phyloP scores from a whole-genome alignment of 23 tunicate species.

The Halocynthia aurantium region DNA sequence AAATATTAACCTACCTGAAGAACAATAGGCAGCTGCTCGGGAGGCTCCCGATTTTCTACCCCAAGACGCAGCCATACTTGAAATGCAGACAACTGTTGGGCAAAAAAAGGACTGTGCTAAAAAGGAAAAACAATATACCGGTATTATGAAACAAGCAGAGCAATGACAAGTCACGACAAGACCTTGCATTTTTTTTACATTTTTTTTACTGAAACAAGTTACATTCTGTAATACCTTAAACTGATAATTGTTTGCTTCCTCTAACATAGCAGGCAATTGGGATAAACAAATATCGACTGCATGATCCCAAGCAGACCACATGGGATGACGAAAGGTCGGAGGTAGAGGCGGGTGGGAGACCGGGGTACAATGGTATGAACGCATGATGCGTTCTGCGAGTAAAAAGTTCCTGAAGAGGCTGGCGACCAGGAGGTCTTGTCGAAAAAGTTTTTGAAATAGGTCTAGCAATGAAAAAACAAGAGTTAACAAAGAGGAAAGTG shows the following conservation, averaged over 20 bases:
- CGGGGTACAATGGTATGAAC: constrained; percentile 93
- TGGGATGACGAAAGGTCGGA: constrained; percentile 85
- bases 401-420: constrained; percentile 88
- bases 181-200: neutral
- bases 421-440: constrained; percentile 91
- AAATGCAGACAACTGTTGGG: constrained; percentile 86
- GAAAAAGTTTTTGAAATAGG: constrained; percentile 87
- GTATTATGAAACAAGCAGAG: neutral
- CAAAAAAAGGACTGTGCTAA: constrained; percentile 82
- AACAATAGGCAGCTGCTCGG: constrained; percentile 89
- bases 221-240: constrained; percentile 39
- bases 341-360: constrained; percentile 82
- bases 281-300: constrained; percentile 80
- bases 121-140: neutral
- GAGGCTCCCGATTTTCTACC: constrained; percentile 63
- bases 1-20: constrained; percentile 42
- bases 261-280: constrained; percentile 68
- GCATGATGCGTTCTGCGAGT: constrained; percentile 91
- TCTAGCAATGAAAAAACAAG: constrained; percentile 38
- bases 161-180: neutral
- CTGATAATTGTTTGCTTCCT: constrained; percentile 42
- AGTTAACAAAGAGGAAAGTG: no score
- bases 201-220: neutral
- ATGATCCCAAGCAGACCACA: constrained; percentile 98
- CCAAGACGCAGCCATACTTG: constrained; percentile 84